Percentiles rank a stretch among this genome's conserved stretches.
Evolutionary conservation across 2,888 invertebrate genomes (phyloP).

Genomic region (Yponomeuta cagnagella): DNA sequence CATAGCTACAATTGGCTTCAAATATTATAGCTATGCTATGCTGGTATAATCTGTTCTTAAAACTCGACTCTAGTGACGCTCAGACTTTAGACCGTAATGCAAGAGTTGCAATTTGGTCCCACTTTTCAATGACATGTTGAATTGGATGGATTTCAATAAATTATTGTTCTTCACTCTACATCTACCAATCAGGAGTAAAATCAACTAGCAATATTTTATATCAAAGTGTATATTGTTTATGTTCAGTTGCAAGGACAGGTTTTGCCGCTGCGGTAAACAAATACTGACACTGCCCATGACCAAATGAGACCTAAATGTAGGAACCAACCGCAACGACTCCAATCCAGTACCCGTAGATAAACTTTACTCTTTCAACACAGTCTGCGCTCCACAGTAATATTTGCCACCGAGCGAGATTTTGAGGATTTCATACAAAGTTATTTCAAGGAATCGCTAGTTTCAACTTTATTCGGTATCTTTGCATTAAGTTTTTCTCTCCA

Average conservation of each 20-base stretch:
- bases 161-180: no score
- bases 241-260: no score
- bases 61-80: constrained; percentile 1
- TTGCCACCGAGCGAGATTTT: constrained; percentile 12
- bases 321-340: neutral
- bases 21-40: neutral
- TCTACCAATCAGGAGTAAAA: no score
- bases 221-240: no score
- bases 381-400: constrained; percentile 12
- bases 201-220: no score
- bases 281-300: no score
- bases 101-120: neutral
- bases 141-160: neutral
- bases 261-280: no score
- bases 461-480: neutral
- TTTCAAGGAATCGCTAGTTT: constrained; percentile 8
- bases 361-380: constrained; percentile 15
- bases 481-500: neutral
- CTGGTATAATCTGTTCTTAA: constrained; percentile 9
- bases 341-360: constrained; percentile 8
- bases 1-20: neutral
- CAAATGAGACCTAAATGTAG: neutral
- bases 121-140: neutral
- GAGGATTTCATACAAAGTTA: constrained; percentile 15
- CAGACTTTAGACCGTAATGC: constrained; percentile 8